Conservation (phyloP, 2,797 vertebrate genomes). For the Chiloscyllium punctatum region DNA sequence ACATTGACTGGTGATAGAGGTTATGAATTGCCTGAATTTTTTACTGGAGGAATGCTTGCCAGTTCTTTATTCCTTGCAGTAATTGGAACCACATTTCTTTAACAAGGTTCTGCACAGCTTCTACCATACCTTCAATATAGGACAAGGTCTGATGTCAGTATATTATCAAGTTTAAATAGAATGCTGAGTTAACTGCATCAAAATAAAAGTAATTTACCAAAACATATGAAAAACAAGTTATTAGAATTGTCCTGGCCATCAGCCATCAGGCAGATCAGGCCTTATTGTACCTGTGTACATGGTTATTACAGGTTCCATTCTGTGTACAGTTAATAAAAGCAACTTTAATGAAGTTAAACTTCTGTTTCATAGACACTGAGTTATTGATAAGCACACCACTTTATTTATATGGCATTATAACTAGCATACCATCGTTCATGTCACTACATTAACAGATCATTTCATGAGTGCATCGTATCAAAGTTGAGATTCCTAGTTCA, state of each 20-base stretch:
- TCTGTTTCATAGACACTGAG: neutral
- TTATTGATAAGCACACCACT: neutral
- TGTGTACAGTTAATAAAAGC: neutral
- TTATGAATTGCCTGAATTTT: neutral
- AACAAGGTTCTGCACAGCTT: neutral
- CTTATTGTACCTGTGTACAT: neutral
- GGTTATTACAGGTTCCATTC: neutral
- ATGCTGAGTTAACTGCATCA: neutral
- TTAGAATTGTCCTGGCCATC: neutral
- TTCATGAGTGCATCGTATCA: neutral
- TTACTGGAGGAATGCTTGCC: conserved; percentile 3
- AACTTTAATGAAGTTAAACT: neutral
- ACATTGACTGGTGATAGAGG: neutral
- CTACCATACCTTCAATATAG: neutral
- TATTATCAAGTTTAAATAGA: neutral
- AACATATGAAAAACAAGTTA: neutral
- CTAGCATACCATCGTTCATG: too few species aligned
- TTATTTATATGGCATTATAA: neutral
- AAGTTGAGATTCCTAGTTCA: neutral
- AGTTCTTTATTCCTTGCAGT: neutral
- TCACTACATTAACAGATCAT: too few species aligned
- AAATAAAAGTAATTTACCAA: neutral
- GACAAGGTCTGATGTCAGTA: neutral
- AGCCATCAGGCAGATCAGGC: neutral
- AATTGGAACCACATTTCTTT: conserved; percentile 14